Percentiles rank a stretch among this genome's conserved stretches.
These are phyloP conservation scores for Drosophila auraria DNA, from an alignment of 1,140 invertebrate genomes.

Conservation along the genomic window DNA sequence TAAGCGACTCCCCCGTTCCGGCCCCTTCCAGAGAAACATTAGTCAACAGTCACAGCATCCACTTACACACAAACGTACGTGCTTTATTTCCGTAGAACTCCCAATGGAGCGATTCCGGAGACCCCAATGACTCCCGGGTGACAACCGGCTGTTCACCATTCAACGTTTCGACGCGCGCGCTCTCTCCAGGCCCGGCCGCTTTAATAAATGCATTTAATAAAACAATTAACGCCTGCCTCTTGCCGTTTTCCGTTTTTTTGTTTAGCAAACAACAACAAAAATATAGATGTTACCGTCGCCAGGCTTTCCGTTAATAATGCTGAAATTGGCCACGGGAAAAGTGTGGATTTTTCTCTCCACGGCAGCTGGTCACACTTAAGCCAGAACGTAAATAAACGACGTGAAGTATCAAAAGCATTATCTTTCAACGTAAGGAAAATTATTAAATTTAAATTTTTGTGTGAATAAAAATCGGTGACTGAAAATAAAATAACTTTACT, in stretches of 20 bases:
- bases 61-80: slow-evolving; percentile 6
- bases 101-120: slow-evolving; percentile 24
- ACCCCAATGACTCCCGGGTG: slow-evolving; percentile 25
- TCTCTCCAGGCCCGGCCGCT: slow-evolving; percentile 19
- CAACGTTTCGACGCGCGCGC: slow-evolving; percentile 1
- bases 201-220: slow-evolving; percentile 28
- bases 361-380: not conserved
- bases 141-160: slow-evolving; percentile 22
- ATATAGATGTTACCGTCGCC: not conserved
- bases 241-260: slow-evolving; percentile 13
- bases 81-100: slow-evolving; percentile 23
- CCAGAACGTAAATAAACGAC: too few species aligned
- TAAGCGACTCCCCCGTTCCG: not conserved
- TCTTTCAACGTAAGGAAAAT: too few species aligned
- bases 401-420: too few species aligned
- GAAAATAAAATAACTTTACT: slow-evolving; percentile 1
- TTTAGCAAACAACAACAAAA: slow-evolving; percentile 34
- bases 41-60: slow-evolving; percentile 26
- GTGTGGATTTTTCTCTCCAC: not conserved
- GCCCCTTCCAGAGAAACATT: not conserved
- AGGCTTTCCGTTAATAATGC: not conserved
- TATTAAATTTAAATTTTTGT: too few species aligned
- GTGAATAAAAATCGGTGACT: not conserved
- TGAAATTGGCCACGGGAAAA: not conserved
- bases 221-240: slow-evolving; percentile 13